Conservation (phyloP, 2,797 vertebrate genomes). For the Dicrostonyx torquatus region DNA sequence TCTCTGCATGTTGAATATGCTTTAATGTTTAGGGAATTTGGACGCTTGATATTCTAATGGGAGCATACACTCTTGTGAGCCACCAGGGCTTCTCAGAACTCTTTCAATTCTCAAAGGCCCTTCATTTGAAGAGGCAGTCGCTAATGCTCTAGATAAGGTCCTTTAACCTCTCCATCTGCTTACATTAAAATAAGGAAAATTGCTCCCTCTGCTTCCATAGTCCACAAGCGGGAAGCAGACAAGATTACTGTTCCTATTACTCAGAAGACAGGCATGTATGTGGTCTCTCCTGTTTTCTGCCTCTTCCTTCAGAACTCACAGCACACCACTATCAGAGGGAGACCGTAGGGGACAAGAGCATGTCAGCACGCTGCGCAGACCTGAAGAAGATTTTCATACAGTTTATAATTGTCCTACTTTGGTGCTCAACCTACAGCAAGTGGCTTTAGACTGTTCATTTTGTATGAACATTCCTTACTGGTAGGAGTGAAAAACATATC, state of each 20-base stretch:
- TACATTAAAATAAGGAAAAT: not conserved
- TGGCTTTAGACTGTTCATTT: not conserved
- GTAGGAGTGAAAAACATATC: not conserved
- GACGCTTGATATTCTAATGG: not conserved
- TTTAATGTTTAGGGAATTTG: not conserved
- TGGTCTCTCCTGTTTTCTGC: not conserved
- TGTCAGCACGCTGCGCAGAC: rapidly evolving
- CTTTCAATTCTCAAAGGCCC: constrained; percentile 25
- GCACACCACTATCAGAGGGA: rapidly evolving
- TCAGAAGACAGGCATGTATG: rapidly evolving
- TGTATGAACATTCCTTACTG: not conserved
- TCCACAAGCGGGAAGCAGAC: not conserved
- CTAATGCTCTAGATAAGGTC: constrained; percentile 15
- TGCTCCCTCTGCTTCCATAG: not conserved
- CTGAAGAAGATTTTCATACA: not conserved
- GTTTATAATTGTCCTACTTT: not conserved
- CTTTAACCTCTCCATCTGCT: not conserved
- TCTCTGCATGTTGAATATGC: not conserved
- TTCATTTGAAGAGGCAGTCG: constrained; percentile 58
- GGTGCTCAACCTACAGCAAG: not conserved
- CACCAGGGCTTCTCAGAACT: constrained; percentile 17
- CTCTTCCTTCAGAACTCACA: not conserved
- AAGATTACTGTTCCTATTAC: not conserved
- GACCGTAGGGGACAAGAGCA: rapidly evolving
- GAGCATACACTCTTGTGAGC: not conserved